Base-by-base conservation (phyloP, 1,140 invertebrate genomes). In the Lanistes nyassanus region DNA sequence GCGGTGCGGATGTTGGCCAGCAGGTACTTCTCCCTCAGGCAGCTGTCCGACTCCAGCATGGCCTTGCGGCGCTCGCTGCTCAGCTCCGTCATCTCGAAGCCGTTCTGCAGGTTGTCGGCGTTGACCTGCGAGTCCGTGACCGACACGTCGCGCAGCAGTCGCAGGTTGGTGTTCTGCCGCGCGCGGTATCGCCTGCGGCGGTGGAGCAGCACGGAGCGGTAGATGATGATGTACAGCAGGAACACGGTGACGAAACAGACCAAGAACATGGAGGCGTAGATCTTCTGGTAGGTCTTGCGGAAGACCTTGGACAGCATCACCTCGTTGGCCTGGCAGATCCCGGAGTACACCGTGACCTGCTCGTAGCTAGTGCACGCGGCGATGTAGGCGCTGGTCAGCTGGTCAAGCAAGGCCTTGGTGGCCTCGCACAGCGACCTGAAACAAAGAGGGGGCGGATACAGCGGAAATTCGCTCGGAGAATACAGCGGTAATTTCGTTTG, bases 1-100 rank as follows among this genome's bases (percentile, higher is more conserved):
- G 86, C 86, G 31, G 85, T 87, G 70, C 84, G 76, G 56, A 88
- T 84, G 69, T 88, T 88, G 51, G 85, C 85, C 62, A 84, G 76
- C 70, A 70, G 82, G 72, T 80, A 79, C 71, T 84, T 84, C 69
- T 84, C 83, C 65, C 80, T 80, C n/a, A 80, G 73, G 26, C 69
- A 75, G 64, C 60, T 72, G 67, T 75, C 77, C 60, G 31, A 74
- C 64, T 71, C 76, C 60, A 65, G 77, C 77, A 70, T 79, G 56
- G 55, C 73, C 42, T 75, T 77, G n/a, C 37, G 60, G 6, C 5
- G 60, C 68, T 77, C 71, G 21, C 29, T 36, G 1, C 23, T 69
- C 53, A 68, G 31, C 47, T 67, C 56, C 74, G 74, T 39, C 64
- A 60, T 73, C 56, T 55, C 66, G 67, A 34, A 47, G 23, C 64